phyloP scores from a whole-genome alignment of 2,888 invertebrate genomes.

The Empis livida region DNA sequence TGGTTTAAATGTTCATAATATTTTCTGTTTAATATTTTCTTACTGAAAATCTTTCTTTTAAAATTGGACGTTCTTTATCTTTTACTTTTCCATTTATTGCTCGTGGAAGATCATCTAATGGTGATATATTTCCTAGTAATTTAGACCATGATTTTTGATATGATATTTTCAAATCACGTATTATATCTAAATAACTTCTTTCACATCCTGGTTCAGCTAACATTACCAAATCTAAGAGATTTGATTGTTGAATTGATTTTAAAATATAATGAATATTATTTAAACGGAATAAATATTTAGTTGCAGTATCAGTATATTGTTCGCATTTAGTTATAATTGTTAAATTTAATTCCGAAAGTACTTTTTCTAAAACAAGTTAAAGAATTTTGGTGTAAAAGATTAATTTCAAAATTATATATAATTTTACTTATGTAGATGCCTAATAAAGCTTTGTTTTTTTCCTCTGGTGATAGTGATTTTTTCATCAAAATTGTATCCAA shows the following conservation, averaged over 20 bases:
- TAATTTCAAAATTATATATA: not conserved
- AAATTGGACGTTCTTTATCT: slow-evolving; percentile 71
- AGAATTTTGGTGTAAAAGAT: not conserved
- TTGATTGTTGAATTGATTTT: slow-evolving; percentile 79
- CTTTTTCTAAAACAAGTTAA: slow-evolving; percentile 51
- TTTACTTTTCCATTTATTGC: slow-evolving; percentile 57
- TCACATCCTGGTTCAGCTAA: slow-evolving; percentile 78
- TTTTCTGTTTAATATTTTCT: slow-evolving; percentile 28
- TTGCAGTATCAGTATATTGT: slow-evolving; percentile 72
- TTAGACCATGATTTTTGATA: slow-evolving; percentile 64
- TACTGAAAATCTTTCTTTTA: slow-evolving; percentile 84
- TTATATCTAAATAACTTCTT: slow-evolving; percentile 73
- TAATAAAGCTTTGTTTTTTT: slow-evolving; percentile 51
- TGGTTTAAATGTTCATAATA: not conserved
- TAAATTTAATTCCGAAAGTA: slow-evolving; percentile 78
- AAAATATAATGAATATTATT: slow-evolving; percentile 92
- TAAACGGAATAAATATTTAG: slow-evolving; percentile 79
- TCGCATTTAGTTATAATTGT: slow-evolving; percentile 85
- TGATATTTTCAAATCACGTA: slow-evolving; percentile 60
- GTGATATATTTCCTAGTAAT: slow-evolving; percentile 58
- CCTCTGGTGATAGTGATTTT: slow-evolving; percentile 36
- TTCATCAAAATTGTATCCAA: slow-evolving; percentile 40
- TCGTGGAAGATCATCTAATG: slow-evolving; percentile 54
- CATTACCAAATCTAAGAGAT: slow-evolving; percentile 66
- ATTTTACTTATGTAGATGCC: slow-evolving; percentile 71